A percentile compares a stretch with the other conserved stretches of the same genome.
Evolutionary conservation across 2,797 vertebrate species (phyloP).

Genomic region (Phrynocephalus guinanensis): DNA sequence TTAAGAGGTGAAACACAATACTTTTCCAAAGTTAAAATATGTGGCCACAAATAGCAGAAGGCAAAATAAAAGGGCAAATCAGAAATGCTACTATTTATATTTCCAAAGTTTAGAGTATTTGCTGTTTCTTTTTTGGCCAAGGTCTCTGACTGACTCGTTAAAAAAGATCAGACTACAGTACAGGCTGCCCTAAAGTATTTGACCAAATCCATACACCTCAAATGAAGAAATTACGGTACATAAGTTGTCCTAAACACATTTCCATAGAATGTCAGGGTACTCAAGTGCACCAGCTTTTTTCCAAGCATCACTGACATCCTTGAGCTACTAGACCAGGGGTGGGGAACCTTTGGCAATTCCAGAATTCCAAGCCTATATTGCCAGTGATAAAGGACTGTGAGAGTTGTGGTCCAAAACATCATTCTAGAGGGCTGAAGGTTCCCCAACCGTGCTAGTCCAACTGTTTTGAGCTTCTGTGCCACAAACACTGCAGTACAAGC

Average conservation of each 20-base stretch:
- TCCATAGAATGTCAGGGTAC: not conserved
- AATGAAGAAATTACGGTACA: not conserved
- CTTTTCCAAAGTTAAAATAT: not conserved
- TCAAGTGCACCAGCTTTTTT: not conserved
- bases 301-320: not conserved
- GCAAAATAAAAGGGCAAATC: not conserved
- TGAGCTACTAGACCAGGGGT: not conserved
- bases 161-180: not conserved
- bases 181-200: not conserved
- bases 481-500: not conserved
- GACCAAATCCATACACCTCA: not conserved
- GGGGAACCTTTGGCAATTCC: too few relatives aligned
- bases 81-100: not conserved
- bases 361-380: too few relatives aligned
- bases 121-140: not conserved
- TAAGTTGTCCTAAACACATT: not conserved
- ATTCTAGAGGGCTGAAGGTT: too few relatives aligned
- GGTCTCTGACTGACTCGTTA: not conserved
- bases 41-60: not conserved
- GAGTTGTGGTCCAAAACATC: too few relatives aligned
- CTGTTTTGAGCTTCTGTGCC: not conserved
- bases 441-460: too few relatives aligned
- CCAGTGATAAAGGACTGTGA: too few relatives aligned
- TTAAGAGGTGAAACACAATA: not conserved
- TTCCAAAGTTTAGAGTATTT: not conserved